These are phyloP conservation scores for Vulpes lagopus DNA, from an alignment of 2,113 vertebrate genomes.

Conservation along the genomic window DNA sequence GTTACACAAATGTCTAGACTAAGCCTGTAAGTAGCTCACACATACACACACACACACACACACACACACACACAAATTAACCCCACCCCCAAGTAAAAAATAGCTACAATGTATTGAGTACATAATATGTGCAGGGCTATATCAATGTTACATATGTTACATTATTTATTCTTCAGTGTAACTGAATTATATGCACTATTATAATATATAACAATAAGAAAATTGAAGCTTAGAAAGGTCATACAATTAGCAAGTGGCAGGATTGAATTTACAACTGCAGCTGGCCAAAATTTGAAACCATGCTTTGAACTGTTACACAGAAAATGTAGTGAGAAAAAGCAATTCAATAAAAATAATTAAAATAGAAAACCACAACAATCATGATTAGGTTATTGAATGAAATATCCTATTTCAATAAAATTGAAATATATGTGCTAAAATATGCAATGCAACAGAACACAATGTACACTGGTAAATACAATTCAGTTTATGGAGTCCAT, in stretches of 20 bases:
- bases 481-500: constrained; percentile 14
- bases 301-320: neutral
- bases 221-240: neutral
- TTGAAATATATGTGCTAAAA: neutral
- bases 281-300: neutral
- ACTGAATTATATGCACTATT: neutral
- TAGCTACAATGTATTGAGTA: neutral
- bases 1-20: neutral
- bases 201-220: neutral
- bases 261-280: neutral
- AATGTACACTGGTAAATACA: neutral
- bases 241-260: neutral
- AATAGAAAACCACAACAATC: neutral
- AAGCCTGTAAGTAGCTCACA: neutral
- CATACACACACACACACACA: neutral
- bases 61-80: neutral
- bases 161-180: neutral
- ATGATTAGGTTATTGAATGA: neutral
- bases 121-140: neutral
- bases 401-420: neutral
- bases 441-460: neutral
- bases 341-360: constrained; percentile 23
- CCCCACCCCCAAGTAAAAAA: neutral
- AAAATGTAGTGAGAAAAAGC: neutral
- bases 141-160: neutral